Percentiles rank a stretch among this genome's conserved stretches.
phyloP scores from a whole-genome alignment of 2,797 vertebrate species.

The Cygnus olor region DNA sequence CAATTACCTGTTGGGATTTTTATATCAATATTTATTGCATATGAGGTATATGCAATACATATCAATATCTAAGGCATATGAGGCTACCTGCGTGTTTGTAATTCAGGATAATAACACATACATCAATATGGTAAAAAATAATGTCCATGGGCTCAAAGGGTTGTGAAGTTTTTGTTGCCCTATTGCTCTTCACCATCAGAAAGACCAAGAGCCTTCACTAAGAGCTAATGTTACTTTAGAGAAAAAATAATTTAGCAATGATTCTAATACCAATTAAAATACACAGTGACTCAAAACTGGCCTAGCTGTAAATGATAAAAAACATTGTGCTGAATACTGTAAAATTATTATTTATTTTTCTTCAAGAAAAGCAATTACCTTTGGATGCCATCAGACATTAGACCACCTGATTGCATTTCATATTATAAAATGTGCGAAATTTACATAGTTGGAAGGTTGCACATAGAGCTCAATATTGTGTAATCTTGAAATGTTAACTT shows the following conservation, averaged over 20 bases:
- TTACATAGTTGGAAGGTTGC: slow-evolving; percentile 27
- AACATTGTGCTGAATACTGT: background rate
- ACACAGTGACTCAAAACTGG: background rate
- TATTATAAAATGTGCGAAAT: background rate
- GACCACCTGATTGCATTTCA: background rate
- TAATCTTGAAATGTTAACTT: slow-evolving; percentile 58
- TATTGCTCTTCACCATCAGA: background rate
- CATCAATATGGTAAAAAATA: background rate
- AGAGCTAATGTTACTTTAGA: background rate
- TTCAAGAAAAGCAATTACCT: slow-evolving; percentile 27
- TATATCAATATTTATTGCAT: background rate
- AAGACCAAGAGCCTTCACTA: background rate
- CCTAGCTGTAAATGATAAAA: slow-evolving; percentile 23
- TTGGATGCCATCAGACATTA: slow-evolving; percentile 4
- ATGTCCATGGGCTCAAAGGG: background rate
- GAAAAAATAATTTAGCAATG: background rate
- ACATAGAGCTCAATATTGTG: background rate
- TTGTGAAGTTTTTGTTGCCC: background rate
- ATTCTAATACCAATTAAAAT: background rate
- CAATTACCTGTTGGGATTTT: background rate
- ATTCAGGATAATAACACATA: background rate
- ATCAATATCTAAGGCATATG: background rate
- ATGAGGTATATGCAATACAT: background rate
- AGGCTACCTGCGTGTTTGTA: background rate
- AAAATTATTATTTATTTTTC: background rate